A percentile compares a stretch with the other conserved stretches of the same genome.
These are phyloP conservation scores for Macropus fuliginosus DNA, from an alignment of 2,797 vertebrate species.

Conservation along the genomic window DNA sequence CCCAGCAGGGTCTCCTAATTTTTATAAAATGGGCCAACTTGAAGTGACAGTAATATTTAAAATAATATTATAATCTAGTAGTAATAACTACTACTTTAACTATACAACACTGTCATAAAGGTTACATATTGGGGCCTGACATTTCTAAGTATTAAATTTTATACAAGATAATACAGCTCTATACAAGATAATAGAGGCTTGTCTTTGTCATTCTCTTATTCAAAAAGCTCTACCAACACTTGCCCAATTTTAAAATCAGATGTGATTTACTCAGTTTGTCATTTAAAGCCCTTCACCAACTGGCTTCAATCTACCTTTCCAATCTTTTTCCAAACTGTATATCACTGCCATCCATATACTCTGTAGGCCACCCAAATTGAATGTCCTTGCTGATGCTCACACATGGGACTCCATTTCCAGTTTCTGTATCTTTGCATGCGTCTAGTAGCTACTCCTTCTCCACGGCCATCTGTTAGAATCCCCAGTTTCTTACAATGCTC, in stretches of 20 bases:
- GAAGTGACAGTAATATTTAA: neutral
- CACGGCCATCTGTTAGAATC: neutral
- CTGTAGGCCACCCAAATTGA: no score
- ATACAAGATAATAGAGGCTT: neutral
- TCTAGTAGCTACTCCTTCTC: neutral
- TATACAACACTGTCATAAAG: neutral
- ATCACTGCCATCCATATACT: neutral
- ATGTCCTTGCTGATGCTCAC: neutral
- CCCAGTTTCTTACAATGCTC: neutral
- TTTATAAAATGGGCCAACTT: neutral
- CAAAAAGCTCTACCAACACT: neutral
- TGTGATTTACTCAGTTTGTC: neutral
- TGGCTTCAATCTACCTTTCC: neutral
- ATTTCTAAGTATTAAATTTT: neutral
- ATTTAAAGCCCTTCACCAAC: neutral
- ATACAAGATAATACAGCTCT: conserved; percentile 16
- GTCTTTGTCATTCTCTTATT: neutral
- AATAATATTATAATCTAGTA: neutral
- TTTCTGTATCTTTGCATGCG: no score
- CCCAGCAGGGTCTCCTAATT: neutral
- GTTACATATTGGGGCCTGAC: fast-evolving
- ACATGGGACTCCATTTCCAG: no score
- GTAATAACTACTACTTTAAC: neutral
- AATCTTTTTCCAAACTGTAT: neutral
- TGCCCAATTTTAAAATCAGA: neutral